A percentile compares a stretch with the other conserved stretches of the same genome.
These are phyloP conservation scores for Addax nasomaculatus DNA, from an alignment of 2,113 vertebrate species.

Conservation along the genomic window DNA sequence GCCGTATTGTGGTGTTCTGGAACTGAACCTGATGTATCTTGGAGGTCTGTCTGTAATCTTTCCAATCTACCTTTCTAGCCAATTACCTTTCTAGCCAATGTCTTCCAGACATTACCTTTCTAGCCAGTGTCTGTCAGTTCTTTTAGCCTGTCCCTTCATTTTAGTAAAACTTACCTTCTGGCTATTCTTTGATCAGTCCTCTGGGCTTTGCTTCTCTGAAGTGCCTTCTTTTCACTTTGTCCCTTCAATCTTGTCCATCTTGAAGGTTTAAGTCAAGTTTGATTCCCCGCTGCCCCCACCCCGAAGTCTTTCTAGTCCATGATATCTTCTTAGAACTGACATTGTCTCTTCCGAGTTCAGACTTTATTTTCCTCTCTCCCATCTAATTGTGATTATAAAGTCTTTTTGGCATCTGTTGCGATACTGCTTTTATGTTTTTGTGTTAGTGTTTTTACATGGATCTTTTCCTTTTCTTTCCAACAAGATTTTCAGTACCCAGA, in stretches of 20 bases:
- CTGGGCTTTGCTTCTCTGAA: background rate
- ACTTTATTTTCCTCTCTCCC: background rate
- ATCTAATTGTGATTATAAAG: background rate
- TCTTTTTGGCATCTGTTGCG: background rate
- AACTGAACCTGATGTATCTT: background rate
- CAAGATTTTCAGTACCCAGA: background rate
- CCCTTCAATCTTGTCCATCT: accelerated
- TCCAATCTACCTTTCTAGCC: background rate
- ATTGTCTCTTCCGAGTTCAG: background rate
- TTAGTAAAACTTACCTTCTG: background rate
- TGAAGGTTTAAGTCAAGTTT: background rate
- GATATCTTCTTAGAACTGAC: background rate
- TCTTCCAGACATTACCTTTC: background rate
- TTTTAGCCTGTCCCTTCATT: background rate
- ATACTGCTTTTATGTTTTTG: background rate
- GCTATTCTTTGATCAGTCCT: background rate
- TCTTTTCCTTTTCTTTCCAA: background rate
- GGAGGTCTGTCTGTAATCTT: background rate
- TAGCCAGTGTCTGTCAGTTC: background rate
- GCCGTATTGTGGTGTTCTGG: background rate
- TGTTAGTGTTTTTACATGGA: background rate
- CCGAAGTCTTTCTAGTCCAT: background rate
- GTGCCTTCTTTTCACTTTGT: background rate
- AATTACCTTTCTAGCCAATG: background rate
- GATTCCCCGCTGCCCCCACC: accelerated